Base-by-base conservation (phyloP, 1,140 invertebrate species). In the Theocolax elegans region DNA sequence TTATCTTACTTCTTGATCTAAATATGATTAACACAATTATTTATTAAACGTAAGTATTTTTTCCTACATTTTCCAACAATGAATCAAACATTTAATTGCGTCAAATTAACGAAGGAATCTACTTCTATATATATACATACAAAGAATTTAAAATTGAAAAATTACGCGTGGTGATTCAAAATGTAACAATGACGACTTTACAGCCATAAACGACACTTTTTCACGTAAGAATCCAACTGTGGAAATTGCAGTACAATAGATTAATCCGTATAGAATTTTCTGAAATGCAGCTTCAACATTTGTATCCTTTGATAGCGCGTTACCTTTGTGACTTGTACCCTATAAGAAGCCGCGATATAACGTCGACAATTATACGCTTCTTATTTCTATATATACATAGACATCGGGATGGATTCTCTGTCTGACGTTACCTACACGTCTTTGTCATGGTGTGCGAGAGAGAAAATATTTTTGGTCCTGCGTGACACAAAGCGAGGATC, bases 291-390 rank as follows among this genome's bases (percentile, higher is more conserved):
- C 25, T 48, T 19, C 23, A 54, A 54, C 51, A 54, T 29, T 54
- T 46, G 8, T 12, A 12, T 12, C 10, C 10, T 48, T 31, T 44
- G n/a, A 48, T 35, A 49, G 29, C 21, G 15, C 19, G 27, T 48
- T 46, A 62, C 29, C 35, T 40, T 48, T 62, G 27, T 62, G 59
- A 62, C 59, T 62, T 17, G 23, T 46, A 17, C 1, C 9, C 10
- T 10, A 12, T 51, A 51, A 51, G 48, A 27, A 51, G 48, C 48
- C 48, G 23, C 21, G 23, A 51, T 10, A 25, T 23, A 51, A 25
- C n/a, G 44, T 25, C 25, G 13, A n/a, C 60, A 64, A 64, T 64
- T 64, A 64, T 64, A 64, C 44, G 60, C 60, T 64, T 64, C 46
- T n/a, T n/a, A n/a, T n/a, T n/a, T n/a, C 60, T n/a, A 27, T 13